Base-by-base conservation (phyloP, 2,113 vertebrate genomes). In the Caranx ignobilis region DNA sequence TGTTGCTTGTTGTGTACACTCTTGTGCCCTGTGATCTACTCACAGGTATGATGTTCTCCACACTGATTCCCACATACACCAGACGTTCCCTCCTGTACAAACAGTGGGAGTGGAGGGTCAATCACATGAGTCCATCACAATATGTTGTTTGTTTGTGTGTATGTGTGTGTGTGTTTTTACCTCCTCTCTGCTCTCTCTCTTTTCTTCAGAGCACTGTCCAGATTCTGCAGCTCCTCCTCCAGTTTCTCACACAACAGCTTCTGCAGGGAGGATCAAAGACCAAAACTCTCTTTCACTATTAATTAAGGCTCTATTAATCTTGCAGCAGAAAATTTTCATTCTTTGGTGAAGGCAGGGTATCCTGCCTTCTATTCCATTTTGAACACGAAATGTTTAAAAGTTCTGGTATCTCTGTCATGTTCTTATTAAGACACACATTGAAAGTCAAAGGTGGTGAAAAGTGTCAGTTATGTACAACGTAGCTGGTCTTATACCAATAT, bases 61-160 rank as follows among this genome's bases (percentile, higher is more conserved):
- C 97, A 35, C 98, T 99, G 94, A 99, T 99, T 54, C 98, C 98
- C 60, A 99, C 98, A 0, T 99, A 99, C 34, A 99, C 98, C 91
- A 99, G 92, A 1, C 98, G 96, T 83, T 99, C 98, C 93, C 98
- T 97, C 94, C 98, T 97, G 87, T 66, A 86, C 18, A 81, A 54
- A 92, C 56, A 12, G 81, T 59, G 45, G 81, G 16, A 84, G 2
- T 82, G 47, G 32, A 70, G 50, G 45, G 52, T 61, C 63, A 78
- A 59, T 26, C 26, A 26, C 26, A 26, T 26, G 26, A 67, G 52
- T 26, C 16, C 70, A 26, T 26, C 26, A 60, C 3, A 37, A 16
- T 0, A 26, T 10, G 34, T 11, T 37, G 32, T 39, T 63, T 34
- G 39, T 66, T 56, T 19, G 71, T 57, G 11, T 21, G 12, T 37